phyloP scores from a whole-genome alignment of 2,888 invertebrate species.

The Pandemis cinnamomeana region DNA sequence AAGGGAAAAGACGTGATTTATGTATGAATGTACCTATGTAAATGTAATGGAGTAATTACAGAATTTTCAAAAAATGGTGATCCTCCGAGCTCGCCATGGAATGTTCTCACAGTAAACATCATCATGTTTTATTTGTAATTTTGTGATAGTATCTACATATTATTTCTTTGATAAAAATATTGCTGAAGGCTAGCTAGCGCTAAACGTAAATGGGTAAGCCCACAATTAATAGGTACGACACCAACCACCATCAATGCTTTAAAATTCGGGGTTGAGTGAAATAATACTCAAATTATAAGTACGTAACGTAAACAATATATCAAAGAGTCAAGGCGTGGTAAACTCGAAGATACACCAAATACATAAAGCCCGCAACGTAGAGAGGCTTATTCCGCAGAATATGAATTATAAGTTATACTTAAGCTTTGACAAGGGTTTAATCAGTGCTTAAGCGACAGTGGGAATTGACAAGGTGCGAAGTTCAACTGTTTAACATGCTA shows the following conservation, averaged over 20 bases:
- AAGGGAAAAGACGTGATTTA: too few species aligned
- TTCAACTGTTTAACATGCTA: constrained; percentile 21
- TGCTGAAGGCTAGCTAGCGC: not conserved
- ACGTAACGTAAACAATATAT: not conserved
- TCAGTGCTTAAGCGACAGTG: constrained; percentile 15
- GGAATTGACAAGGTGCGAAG: constrained; percentile 29
- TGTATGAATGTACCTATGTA: too few species aligned
- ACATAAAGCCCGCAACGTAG: not conserved
- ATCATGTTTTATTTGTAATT: too few species aligned
- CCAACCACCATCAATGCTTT: not conserved
- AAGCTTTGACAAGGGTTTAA: constrained; percentile 36
- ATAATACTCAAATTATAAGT: not conserved
- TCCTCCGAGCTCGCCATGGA: too few species aligned
- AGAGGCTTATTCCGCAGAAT: constrained; percentile 6
- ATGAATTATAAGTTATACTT: constrained; percentile 15
- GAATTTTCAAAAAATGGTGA: too few species aligned
- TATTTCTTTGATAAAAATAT: too few species aligned
- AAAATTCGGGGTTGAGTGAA: not conserved
- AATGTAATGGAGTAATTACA: too few species aligned
- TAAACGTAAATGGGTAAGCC: not conserved
- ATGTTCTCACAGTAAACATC: too few species aligned
- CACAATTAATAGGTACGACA: not conserved
- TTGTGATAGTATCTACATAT: too few species aligned
- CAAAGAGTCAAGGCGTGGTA: not conserved
- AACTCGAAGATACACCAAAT: not conserved